Percentiles rank a stretch among this genome's conserved stretches.
Evolutionary conservation across 2,113 vertebrate genomes (phyloP).

Genomic region (Tenebrosternarchus preto): DNA sequence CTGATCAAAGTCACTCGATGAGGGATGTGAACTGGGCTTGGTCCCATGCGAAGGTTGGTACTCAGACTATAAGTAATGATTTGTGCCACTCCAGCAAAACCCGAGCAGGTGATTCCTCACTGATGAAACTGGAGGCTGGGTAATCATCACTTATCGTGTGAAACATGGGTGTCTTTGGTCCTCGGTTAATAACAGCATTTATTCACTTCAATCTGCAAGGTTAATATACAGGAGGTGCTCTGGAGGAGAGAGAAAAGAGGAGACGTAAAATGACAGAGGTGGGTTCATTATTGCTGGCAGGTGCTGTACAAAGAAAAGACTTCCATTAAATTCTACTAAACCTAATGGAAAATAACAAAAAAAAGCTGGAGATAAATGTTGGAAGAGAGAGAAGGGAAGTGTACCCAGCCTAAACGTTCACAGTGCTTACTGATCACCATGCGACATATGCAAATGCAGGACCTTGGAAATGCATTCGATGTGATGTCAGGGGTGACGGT

Average conservation of each 20-base stretch:
- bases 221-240: background rate
- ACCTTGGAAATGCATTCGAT: too few relatives aligned
- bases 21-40: constrained; percentile 26
- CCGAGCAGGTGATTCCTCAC: constrained; percentile 31
- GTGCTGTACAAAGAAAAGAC: background rate
- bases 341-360: background rate
- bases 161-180: constrained; percentile 15
- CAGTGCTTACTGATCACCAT: too few relatives aligned
- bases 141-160: constrained; percentile 43
- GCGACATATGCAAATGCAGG: too few relatives aligned
- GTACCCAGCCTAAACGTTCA: constrained; percentile 7
- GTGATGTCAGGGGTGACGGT: too few relatives aligned
- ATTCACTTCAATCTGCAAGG: constrained; percentile 36
- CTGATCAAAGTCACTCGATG: constrained; percentile 52
- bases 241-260: background rate
- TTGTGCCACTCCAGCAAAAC: background rate
- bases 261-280: constrained; percentile 14
- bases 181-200: constrained; percentile 42
- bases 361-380: constrained; percentile 8
- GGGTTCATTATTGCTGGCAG: constrained; percentile 21
- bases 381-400: background rate
- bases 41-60: constrained; percentile 29
- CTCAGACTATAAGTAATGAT: constrained; percentile 25
- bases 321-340: constrained; percentile 14
- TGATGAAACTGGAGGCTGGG: constrained; percentile 24